phyloP scores from a whole-genome alignment of 2,888 invertebrate genomes.

The Amphipoea oculea region DNA sequence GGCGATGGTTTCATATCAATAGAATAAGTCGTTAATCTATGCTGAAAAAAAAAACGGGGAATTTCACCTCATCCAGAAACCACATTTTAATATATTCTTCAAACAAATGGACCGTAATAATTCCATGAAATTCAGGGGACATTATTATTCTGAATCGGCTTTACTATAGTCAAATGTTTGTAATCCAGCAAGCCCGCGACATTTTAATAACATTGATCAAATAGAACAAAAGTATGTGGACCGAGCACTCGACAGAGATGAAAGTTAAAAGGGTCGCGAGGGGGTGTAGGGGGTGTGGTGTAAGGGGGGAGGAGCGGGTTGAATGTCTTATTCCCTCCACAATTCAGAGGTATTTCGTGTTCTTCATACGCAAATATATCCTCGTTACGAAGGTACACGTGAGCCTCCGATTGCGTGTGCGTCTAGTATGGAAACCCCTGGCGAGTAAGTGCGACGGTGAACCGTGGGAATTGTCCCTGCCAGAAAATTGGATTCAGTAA shows the following conservation, averaged over 20 bases:
- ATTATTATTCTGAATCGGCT: constrained; percentile 73
- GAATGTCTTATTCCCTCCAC: constrained; percentile 91
- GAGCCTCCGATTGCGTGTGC: constrained; percentile 89
- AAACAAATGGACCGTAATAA: constrained; percentile 38
- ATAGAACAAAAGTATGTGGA: constrained; percentile 91
- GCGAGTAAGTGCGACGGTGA: constrained; percentile 77
- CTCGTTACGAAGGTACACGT: constrained; percentile 90
- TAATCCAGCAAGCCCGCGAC: constrained; percentile 88
- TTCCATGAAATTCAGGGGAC: constrained; percentile 43
- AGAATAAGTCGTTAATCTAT: background rate
- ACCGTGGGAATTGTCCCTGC: constrained; percentile 83
- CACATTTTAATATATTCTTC: constrained; percentile 4
- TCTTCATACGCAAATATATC: constrained; percentile 91
- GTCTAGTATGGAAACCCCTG: constrained; percentile 81
- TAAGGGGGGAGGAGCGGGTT: constrained; percentile 81
- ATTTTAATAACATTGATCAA: constrained; percentile 91
- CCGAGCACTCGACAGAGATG: constrained; percentile 91
- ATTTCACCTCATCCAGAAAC: constrained; percentile 17
- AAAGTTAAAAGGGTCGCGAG: constrained; percentile 90
- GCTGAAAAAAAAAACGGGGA: background rate
- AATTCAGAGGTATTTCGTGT: constrained; percentile 91
- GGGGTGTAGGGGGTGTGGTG: constrained; percentile 73
- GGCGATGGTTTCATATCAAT: background rate
- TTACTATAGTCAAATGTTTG: constrained; percentile 87
- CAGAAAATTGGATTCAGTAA: constrained; percentile 86